These are phyloP conservation scores for Bugulina stolonifera DNA, from an alignment of 2,888 invertebrate species.

Conservation along the genomic window DNA sequence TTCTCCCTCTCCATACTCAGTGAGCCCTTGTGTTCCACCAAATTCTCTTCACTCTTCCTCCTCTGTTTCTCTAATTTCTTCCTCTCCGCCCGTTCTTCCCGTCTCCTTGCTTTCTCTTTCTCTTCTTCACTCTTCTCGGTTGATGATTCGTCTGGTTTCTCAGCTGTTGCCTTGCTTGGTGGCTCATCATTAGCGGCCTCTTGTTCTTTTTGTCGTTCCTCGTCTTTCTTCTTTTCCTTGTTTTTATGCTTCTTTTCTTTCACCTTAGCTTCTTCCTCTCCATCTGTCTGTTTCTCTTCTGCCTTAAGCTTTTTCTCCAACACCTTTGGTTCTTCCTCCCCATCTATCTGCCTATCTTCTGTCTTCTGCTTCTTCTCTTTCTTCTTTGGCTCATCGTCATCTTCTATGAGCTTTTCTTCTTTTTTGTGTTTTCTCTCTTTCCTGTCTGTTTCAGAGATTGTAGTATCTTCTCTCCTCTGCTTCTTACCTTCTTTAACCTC, in stretches of 20 bases:
- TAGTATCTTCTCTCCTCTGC: not conserved
- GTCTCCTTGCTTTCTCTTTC: constrained; percentile 3
- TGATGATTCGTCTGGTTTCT: constrained; percentile 1
- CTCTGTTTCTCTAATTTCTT: constrained; percentile 2
- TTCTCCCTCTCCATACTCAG: not conserved
- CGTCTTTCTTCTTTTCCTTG: constrained; percentile 1
- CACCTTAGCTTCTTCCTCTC: not conserved
- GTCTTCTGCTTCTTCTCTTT: constrained; percentile 1
- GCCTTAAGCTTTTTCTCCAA: not conserved
- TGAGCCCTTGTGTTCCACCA: not conserved
- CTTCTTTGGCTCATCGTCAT: not conserved
- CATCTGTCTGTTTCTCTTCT: not conserved
- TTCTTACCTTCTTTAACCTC: not conserved
- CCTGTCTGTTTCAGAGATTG: not conserved
- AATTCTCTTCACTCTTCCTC: not conserved
- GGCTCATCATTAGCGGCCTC: not conserved
- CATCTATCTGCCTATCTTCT: not conserved
- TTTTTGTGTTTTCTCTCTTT: not conserved
- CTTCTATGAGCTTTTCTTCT: not conserved
- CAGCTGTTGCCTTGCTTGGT: not conserved
- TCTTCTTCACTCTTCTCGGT: not conserved
- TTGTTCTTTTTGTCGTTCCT: not conserved
- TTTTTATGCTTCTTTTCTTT: not conserved
- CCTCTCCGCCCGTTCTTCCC: not conserved
- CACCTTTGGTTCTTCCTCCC: not conserved